Base-by-base conservation (phyloP, 2,888 invertebrate genomes). In the Amitus sp. region DNA sequence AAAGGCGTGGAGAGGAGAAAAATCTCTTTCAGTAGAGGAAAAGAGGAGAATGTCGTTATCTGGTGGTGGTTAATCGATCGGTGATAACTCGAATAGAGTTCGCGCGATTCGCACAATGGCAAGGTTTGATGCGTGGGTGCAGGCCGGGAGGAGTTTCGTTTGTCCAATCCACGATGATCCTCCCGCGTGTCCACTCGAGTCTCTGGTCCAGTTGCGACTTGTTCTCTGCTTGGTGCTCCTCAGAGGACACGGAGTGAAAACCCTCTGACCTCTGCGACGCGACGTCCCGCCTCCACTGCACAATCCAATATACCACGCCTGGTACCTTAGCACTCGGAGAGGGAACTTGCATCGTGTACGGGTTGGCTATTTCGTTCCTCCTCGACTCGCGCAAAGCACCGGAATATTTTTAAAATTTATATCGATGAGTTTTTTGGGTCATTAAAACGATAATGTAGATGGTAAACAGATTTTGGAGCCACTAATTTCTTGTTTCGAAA, bases 81-180 rank as follows among this genome's bases (percentile, higher is more conserved):
- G 3, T 23, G 23, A 23, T 23, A 5, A 7, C 23, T 3, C 23
- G 23, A 23, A 3, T 23, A 3, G 23, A 30, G 30, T 46, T 46
- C 34, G 33, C 34, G 12, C 45, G 12, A 30, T 28, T n/a, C n/a
- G n/a, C n/a, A n/a, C n/a, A n/a, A n/a, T n/a, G n/a, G 52, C 42
- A 42, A 10, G 10, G 9, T 6, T 53, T 47, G 47, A 66, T 70
- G 82, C 75, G 82, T 81, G 83, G 83, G 84, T 83, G 83, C 77
- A 77, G 73, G 69, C 74, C 79, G 77, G 79, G 79, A 77, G 79
- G 79, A 78, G 79, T 78, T 73, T 77, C 71, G 72, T 76, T 72
- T 75, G 74, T 78, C 79, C 79, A 79, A 78, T 79, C 78, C 76
- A 74, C 78, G 73, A 64, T 74, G 73, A 73, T 75, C 70, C 73